Evolutionary conservation across 2,797 vertebrate genomes (phyloP), one percentile per base, ranked within the genome.

Genomic region (Carapus acus): DNA sequence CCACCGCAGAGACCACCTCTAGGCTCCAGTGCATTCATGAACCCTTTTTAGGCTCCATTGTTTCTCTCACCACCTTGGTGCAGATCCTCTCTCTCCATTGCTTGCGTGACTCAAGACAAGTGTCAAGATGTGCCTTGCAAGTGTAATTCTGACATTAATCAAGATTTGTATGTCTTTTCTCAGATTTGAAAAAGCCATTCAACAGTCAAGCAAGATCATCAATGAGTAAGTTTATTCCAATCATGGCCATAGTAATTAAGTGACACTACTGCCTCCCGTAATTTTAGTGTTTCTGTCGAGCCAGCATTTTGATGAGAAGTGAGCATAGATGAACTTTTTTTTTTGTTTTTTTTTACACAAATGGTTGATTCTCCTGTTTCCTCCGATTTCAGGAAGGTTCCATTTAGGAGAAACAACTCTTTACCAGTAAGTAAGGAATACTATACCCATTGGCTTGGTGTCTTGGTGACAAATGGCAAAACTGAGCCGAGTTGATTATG

Each of bases 401-500:
- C 88, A 2, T 77, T 92, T 66, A 79, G 88, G 51, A 90, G 92
- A 71, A 90, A 88, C 67, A 83, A 83, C 60, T 95, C 91, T 0
- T 77, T 93, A 45, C 92, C 91, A 0, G 94, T 96, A 79, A 90
- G 91, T 72, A 21, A n/a, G n/a, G n/a, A n/a, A n/a, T n/a, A n/a
- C n/a, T n/a, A n/a, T n/a, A n/a, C n/a, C n/a, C n/a, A n/a, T n/a
- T n/a, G n/a, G n/a, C n/a, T n/a, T n/a, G n/a, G n/a, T n/a, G 11
- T 3, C 16, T 40, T 2, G 49, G 6, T 13, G 12, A 13, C 31
- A 33, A 27, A 27, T 27, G 31, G 14, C 31, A 8, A 33, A 27
- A 38, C 34, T 27, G 14, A 44, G 40, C 15, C 12, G n/a, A n/a
- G n/a, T n/a, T n/a, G n/a, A n/a, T n/a, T n/a, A n/a, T n/a, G n/a